phyloP scores from a whole-genome alignment of 2,113 vertebrate species.

The Ardeotis arabs region DNA sequence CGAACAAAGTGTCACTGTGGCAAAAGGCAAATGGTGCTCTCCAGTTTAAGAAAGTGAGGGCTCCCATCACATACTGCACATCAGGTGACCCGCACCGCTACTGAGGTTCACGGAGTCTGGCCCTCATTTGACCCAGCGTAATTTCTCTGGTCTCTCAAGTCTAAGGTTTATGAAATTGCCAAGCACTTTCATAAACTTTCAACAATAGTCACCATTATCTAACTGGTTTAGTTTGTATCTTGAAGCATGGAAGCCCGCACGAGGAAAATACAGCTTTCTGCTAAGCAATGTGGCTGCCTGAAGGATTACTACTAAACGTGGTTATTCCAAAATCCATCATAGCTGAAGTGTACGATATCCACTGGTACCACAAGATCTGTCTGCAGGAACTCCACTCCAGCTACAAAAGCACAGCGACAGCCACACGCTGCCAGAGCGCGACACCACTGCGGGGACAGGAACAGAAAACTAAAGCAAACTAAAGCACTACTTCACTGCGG shows the following conservation, averaged over 20 bases:
- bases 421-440: not conserved
- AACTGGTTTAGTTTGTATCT: not conserved
- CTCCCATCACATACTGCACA: not conserved
- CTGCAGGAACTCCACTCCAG: not conserved
- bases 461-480: not conserved
- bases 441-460: not conserved
- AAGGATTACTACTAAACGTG: not conserved
- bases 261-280: not conserved
- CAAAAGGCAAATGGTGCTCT: not conserved
- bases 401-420: not conserved
- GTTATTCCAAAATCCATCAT: not conserved
- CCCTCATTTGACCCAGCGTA: not conserved
- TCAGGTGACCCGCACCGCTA: not conserved
- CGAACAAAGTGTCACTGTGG: not conserved
- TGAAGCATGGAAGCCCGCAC: not conserved
- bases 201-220: not conserved
- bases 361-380: not conserved
- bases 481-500: fast-evolving
- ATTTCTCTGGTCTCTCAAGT: not conserved
- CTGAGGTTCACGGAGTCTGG: not conserved
- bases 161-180: not conserved
- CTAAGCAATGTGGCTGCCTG: not conserved
- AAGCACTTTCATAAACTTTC: not conserved
- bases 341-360: not conserved
- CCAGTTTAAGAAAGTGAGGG: not conserved